phyloP scores from a whole-genome alignment of 30 jellyfish, hydroid and myxozoan genomes.

The Haliclystus octoradiatus region DNA sequence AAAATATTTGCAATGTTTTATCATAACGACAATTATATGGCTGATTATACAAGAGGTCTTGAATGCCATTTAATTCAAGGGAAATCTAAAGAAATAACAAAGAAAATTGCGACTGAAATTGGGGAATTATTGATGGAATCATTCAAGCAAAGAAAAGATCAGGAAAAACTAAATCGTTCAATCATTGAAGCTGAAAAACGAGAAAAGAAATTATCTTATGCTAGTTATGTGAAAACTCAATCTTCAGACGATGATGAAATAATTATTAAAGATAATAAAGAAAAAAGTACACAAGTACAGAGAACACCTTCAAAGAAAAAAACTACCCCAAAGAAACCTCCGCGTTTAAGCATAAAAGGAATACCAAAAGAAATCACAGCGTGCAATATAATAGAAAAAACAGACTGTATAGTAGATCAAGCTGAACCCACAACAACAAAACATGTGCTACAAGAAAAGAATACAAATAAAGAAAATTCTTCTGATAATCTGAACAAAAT shows the following conservation, averaged over 20 bases:
- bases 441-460: too few relatives aligned
- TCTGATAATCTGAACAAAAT: too few relatives aligned
- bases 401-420: too few relatives aligned
- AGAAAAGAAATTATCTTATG: not conserved
- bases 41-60: constrained; percentile 40
- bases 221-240: not conserved
- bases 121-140: constrained; percentile 38
- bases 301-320: not conserved
- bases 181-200: not conserved
- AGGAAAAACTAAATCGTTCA: too few relatives aligned
- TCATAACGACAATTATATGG: constrained; percentile 30
- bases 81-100: constrained; percentile 53
- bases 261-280: not conserved
- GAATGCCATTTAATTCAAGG: constrained; percentile 79
- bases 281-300: not conserved
- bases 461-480: too few relatives aligned
- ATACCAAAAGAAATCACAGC: too few relatives aligned
- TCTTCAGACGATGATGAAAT: too few relatives aligned
- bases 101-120: constrained; percentile 56
- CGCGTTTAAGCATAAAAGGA: too few relatives aligned
- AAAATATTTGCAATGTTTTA: constrained; percentile 73
- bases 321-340: not conserved
- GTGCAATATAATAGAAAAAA: too few relatives aligned
- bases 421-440: too few relatives aligned
- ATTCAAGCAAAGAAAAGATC: not conserved